Conservation (phyloP, 1,140 invertebrate species). For the Platyura marginata region DNA sequence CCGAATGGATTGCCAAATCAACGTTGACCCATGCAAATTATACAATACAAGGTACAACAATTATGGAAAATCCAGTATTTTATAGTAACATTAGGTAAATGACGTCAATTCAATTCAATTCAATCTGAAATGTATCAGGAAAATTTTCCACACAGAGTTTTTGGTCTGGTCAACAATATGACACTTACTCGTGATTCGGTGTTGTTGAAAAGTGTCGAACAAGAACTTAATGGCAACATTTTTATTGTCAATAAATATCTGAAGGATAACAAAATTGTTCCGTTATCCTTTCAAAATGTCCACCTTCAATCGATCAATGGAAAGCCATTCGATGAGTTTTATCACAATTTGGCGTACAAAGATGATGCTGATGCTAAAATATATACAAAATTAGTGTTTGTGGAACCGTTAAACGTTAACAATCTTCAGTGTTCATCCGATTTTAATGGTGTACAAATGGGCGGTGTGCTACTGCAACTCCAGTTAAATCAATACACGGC, state of each 20-base stretch:
- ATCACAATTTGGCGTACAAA: slow-evolving; percentile 7
- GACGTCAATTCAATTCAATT: too few relatives aligned
- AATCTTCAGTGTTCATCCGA: not conserved
- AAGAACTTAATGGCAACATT: slow-evolving; percentile 11
- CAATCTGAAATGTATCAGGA: too few relatives aligned
- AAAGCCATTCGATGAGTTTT: slow-evolving; percentile 10
- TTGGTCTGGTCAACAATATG: slow-evolving; percentile 13
- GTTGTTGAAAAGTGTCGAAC: slow-evolving; percentile 10
- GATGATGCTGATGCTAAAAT: not conserved
- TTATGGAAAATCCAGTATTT: slow-evolving; percentile 12
- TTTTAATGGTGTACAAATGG: not conserved
- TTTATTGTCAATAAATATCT: slow-evolving; percentile 10
- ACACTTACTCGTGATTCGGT: slow-evolving; percentile 8
- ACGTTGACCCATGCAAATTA: slow-evolving; percentile 19
- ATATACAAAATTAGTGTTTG: not conserved
- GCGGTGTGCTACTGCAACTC: not conserved
- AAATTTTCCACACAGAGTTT: slow-evolving; percentile 7
- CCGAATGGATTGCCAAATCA: slow-evolving; percentile 21
- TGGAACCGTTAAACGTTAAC: not conserved
- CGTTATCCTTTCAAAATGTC: slow-evolving; percentile 15
- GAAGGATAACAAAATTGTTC: slow-evolving; percentile 9
- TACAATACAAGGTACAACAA: slow-evolving; percentile 11
- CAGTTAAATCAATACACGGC: not conserved
- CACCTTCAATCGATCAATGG: slow-evolving; percentile 14
- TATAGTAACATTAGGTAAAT: slow-evolving; percentile 12